Evolutionary conservation across 2,888 invertebrate genomes (phyloP).

Genomic region (Argyresthia goedartella): DNA sequence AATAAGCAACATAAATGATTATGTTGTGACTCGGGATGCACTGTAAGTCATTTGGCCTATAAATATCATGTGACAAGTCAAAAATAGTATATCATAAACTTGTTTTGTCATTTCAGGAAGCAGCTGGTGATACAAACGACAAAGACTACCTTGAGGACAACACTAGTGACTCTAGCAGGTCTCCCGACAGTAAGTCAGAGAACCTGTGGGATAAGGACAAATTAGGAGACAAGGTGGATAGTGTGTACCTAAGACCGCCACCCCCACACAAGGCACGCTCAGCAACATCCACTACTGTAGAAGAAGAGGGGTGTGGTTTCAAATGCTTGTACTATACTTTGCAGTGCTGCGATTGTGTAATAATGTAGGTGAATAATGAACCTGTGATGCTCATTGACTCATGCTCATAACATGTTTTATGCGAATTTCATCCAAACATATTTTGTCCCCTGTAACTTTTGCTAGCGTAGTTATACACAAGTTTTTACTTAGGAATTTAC

Average conservation of each 20-base stretch:
- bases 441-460: too few species aligned
- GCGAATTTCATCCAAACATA: background rate
- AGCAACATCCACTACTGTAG: conserved; percentile 34
- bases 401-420: too few species aligned
- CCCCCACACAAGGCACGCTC: conserved; percentile 36
- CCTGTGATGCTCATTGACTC: background rate
- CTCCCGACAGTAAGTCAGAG: conserved; percentile 20
- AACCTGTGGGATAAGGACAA: conserved; percentile 27
- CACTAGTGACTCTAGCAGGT: conserved; percentile 32
- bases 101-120: conserved; percentile 31
- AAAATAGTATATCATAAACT: background rate
- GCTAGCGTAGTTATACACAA: too few species aligned
- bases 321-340: conserved; percentile 74
- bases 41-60: too few species aligned
- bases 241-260: conserved; percentile 38
- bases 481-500: too few species aligned
- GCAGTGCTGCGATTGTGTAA: conserved; percentile 75
- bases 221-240: conserved; percentile 45
- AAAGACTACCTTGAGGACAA: conserved; percentile 15
- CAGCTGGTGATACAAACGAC: conserved; percentile 31
- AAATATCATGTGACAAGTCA: too few species aligned
- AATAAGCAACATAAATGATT: too few species aligned
- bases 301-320: conserved; percentile 71
- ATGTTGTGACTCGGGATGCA: too few species aligned
- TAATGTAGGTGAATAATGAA: conserved; percentile 49